Evolutionary conservation across 2,888 invertebrate species (phyloP), one percentile per base, ranked within the genome.

Genomic region (Conus canariensis): DNA sequence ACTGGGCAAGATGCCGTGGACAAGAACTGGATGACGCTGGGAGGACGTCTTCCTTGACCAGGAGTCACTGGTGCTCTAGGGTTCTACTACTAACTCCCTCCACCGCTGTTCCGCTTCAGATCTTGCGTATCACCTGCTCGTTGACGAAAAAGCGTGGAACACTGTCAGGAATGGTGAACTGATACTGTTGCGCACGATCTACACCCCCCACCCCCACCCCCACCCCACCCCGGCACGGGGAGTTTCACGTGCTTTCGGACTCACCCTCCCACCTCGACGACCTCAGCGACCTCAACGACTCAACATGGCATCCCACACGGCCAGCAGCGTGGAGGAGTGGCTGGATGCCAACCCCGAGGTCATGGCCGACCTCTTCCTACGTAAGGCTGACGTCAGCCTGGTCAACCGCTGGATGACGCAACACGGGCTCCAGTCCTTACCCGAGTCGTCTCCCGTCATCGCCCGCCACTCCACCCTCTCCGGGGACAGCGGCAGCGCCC

Each of bases 351-450:
- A 97, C 93, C 96, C 96, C 0, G 96, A 96, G 59, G 95, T 95
- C 85, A 95, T 96, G 91, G 95, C 96, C 90, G 97, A 97, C 91
- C 97, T 97, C 92, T 97, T 97, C 93, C 93, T 97, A 74, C 95
- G 96, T 91, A 97, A 97, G 93, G 96, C 97, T n/a, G 97, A 97
- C 91, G 92, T 96, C 5, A 92, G 92, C 2, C 94, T 96, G 30
- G 95, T 97, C 88, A 97, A 97, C 94, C 96, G 96, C 90, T 97
- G 97, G 97, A 94, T 97, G 45, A 94, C 96, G 30, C 93, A 95
- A 3, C 96, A 96, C 92, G 97, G 97, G 6, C 96, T 96, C 94
- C 96, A 30, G 95, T 96, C 30, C 94, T 96, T 80, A 95, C 95
- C 96, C 90, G 96, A 96, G 87, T 94, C 95, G 64, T 92, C 92